A percentile compares a stretch with the other conserved stretches of the same genome.
These are phyloP conservation scores for Masnerella sp. DNA, from an alignment of 2,888 invertebrate species.

Conservation along the genomic window DNA sequence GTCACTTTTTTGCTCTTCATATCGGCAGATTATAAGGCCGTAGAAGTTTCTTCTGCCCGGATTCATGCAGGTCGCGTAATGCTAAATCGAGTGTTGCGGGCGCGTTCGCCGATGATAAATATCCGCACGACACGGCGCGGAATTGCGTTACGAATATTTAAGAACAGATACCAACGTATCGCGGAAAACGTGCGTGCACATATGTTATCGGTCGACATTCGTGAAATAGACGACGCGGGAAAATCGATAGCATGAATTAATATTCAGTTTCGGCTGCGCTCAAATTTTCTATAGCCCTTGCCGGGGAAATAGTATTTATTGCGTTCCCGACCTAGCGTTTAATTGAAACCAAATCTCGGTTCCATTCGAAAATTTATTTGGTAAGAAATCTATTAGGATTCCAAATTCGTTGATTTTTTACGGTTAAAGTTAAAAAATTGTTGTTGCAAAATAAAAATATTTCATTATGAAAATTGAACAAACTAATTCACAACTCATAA, in stretches of 20 bases:
- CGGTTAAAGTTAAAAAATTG: too few species aligned
- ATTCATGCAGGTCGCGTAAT: constrained; percentile 58
- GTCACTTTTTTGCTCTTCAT: constrained; percentile 8
- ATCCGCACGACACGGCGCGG: constrained; percentile 46
- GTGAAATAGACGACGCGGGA: constrained; percentile 41
- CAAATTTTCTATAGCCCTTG: constrained; percentile 13
- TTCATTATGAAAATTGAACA: too few species aligned
- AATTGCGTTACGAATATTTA: constrained; percentile 47
- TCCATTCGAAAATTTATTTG: too few species aligned
- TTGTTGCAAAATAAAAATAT: too few species aligned
- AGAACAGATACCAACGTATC: constrained; percentile 28
- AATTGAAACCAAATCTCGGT: constrained; percentile 12
- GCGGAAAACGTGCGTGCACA: constrained; percentile 27
- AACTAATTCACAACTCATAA: too few species aligned
- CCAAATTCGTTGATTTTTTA: too few species aligned
- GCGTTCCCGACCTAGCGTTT: constrained; percentile 11
- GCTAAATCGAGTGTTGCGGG: constrained; percentile 58
- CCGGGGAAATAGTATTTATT: constrained; percentile 16
- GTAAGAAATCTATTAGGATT: too few species aligned
- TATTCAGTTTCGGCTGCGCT: constrained; percentile 37
- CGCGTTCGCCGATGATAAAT: constrained; percentile 45
- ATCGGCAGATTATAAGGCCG: constrained; percentile 44
- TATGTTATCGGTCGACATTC: constrained; percentile 38
- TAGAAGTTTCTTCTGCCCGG: constrained; percentile 43
- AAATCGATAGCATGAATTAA: constrained; percentile 58